These are phyloP conservation scores for Lagria hirta DNA, from an alignment of 2,888 invertebrate species.

Conservation along the genomic window DNA sequence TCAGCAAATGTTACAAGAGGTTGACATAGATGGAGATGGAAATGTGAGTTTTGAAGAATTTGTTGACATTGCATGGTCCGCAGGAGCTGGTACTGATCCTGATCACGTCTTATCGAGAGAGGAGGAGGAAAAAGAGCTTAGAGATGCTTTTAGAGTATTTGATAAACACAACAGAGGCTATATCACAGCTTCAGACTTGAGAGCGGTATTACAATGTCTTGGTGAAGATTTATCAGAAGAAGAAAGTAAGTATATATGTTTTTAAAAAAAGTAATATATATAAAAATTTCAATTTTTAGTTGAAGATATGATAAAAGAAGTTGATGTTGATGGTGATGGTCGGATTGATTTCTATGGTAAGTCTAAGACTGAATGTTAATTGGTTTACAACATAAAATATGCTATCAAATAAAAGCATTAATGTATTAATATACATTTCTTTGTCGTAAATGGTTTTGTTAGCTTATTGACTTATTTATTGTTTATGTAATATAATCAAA, in stretches of 20 bases:
- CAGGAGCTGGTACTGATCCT: conserved; percentile 47
- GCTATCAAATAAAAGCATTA: too few relatives aligned
- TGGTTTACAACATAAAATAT: too few relatives aligned
- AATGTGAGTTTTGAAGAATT: conserved; percentile 89
- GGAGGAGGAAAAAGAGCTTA: conserved; percentile 78
- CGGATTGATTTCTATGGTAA: conserved; percentile 90
- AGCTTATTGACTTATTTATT: too few relatives aligned
- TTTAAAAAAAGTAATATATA: neutral
- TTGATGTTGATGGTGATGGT: conserved; percentile 92
- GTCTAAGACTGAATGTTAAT: too few relatives aligned
- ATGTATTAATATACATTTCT: too few relatives aligned
- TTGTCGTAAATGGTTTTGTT: too few relatives aligned
- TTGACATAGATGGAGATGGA: conserved; percentile 65
- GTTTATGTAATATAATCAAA: too few relatives aligned
- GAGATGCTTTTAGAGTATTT: conserved; percentile 87
- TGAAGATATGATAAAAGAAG: conserved; percentile 96
- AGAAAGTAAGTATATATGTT: conserved; percentile 68
- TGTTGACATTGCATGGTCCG: conserved; percentile 67
- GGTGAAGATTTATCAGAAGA: conserved; percentile 88
- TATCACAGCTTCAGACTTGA: conserved; percentile 83
- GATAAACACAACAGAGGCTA: conserved; percentile 92
- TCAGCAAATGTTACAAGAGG: conserved; percentile 82
- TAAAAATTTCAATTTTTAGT: conserved; percentile 60
- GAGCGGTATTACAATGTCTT: conserved; percentile 84
- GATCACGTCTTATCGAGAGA: conserved; percentile 66